These are phyloP conservation scores for Drosophila albomicans DNA, from an alignment of 1,140 invertebrate species.

Conservation along the genomic window DNA sequence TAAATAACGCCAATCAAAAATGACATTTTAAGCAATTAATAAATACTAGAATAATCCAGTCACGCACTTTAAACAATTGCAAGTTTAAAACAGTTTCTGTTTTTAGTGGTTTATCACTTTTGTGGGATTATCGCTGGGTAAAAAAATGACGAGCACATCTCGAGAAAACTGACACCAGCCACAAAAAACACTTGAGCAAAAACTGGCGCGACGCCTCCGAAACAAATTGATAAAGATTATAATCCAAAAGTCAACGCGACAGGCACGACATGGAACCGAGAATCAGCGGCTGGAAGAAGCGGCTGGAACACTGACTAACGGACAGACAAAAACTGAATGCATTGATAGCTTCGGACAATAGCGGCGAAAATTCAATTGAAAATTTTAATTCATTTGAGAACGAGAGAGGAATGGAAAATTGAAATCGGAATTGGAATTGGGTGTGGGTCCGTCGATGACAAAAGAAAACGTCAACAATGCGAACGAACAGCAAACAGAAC, in stretches of 20 bases:
- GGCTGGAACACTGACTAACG: neutral
- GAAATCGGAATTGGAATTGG: constrained; percentile 33
- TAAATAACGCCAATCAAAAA: no score
- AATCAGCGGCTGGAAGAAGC: constrained; percentile 2
- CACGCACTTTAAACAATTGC: neutral
- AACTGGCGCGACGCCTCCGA: constrained; percentile 6
- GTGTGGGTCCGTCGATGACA: constrained; percentile 19
- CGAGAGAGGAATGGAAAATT: constrained; percentile 44
- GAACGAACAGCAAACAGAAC: neutral
- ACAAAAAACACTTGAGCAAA: constrained; percentile 21
- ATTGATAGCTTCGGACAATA: constrained; percentile 56
- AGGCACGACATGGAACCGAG: constrained; percentile 63
- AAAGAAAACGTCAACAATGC: constrained; percentile 33
- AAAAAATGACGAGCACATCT: constrained; percentile 29
- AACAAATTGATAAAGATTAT: constrained; percentile 80
- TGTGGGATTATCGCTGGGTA: neutral
- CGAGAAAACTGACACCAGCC: constrained; percentile 35
- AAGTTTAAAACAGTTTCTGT: neutral
- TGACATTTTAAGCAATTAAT: neutral
- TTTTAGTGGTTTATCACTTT: neutral
- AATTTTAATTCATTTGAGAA: constrained; percentile 61
- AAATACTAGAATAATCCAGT: constrained; percentile 2
- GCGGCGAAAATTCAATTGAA: constrained; percentile 69
- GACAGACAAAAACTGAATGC: constrained; percentile 38
- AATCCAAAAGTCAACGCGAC: constrained; percentile 69